Evolutionary conservation across 2,113 vertebrate species (phyloP).

Genomic region (Xiphophorus maculatus): DNA sequence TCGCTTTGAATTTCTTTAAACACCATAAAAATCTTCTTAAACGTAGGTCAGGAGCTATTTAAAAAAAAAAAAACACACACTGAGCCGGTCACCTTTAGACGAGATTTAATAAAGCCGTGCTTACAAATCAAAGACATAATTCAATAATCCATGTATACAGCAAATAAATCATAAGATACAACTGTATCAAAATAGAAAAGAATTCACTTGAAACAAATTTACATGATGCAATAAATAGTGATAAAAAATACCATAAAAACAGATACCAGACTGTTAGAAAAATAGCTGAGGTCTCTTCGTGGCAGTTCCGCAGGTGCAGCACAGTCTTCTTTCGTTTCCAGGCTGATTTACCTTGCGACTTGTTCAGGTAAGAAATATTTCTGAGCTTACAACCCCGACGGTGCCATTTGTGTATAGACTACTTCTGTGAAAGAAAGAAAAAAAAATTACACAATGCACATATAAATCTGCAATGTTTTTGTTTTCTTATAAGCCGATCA

Average conservation of each 20-base stretch:
- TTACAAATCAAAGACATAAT: conserved; percentile 60
- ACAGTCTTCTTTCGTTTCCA: conserved; percentile 2
- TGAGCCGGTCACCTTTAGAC: conserved; percentile 27
- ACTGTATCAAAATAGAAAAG: conserved; percentile 72
- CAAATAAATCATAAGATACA: conserved; percentile 59
- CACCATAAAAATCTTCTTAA: too few relatives aligned
- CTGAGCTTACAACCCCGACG: conserved; percentile 73
- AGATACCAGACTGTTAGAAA: conserved; percentile 45
- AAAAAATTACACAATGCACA: neutral
- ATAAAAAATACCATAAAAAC: conserved; percentile 33
- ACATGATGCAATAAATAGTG: conserved; percentile 73
- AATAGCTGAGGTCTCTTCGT: conserved; percentile 25
- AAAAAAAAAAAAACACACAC: conserved; percentile 2
- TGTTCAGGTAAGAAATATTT: conserved; percentile 48
- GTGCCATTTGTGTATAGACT: conserved; percentile 67
- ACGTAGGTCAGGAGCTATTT: neutral
- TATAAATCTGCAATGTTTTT: too few relatives aligned
- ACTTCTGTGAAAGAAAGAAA: conserved; percentile 28
- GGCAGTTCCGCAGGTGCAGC: conserved; percentile 23
- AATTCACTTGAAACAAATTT: conserved; percentile 62
- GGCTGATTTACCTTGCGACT: conserved; percentile 30
- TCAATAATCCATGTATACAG: conserved; percentile 49
- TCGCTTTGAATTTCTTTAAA: too few relatives aligned
- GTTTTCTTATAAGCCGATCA: neutral
- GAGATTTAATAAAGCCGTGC: conserved; percentile 67